Percentiles rank a stretch among this genome's conserved stretches.
Evolutionary conservation across 2,797 vertebrate genomes (phyloP).

Genomic region (Acrossocheilus wenchowensis): DNA sequence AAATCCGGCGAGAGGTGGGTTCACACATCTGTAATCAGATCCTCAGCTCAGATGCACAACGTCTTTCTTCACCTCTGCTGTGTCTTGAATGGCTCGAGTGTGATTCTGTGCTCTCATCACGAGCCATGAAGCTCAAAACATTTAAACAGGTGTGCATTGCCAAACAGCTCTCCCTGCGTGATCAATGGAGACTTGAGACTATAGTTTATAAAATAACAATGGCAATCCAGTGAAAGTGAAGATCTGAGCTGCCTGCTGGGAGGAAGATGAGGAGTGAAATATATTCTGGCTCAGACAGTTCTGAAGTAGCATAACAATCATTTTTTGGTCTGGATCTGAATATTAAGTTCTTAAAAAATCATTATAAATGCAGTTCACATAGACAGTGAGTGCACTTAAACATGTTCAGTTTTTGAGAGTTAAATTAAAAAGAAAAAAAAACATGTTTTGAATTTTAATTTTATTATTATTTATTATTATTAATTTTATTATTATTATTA

Average conservation of each 20-base stretch:
- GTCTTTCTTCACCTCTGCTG: constrained; percentile 13
- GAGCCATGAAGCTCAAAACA: constrained; percentile 6
- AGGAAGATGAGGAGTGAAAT: not conserved
- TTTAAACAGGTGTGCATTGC: constrained; percentile 2
- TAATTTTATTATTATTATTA: not conserved
- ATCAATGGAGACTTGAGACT: constrained; percentile 2
- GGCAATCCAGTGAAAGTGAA: not conserved
- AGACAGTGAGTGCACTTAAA: not conserved
- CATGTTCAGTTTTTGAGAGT: not conserved
- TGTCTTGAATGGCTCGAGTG: not conserved
- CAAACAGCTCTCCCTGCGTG: not conserved
- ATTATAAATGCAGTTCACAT: not conserved
- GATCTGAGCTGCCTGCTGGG: constrained; percentile 12
- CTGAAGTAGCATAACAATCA: not conserved
- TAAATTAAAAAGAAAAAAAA: not conserved
- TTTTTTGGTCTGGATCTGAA: not conserved
- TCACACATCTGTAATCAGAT: constrained; percentile 21
- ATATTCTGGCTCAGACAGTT: not conserved
- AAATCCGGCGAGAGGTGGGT: constrained; percentile 19
- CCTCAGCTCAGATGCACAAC: not conserved
- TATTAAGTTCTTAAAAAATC: not conserved
- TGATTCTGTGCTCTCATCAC: not conserved
- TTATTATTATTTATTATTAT: not conserved
- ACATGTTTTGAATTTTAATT: not conserved
- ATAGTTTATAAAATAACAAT: constrained; percentile 2